Conservation (phyloP, 2,888 invertebrate genomes). For the Tinea semifulvella region DNA sequence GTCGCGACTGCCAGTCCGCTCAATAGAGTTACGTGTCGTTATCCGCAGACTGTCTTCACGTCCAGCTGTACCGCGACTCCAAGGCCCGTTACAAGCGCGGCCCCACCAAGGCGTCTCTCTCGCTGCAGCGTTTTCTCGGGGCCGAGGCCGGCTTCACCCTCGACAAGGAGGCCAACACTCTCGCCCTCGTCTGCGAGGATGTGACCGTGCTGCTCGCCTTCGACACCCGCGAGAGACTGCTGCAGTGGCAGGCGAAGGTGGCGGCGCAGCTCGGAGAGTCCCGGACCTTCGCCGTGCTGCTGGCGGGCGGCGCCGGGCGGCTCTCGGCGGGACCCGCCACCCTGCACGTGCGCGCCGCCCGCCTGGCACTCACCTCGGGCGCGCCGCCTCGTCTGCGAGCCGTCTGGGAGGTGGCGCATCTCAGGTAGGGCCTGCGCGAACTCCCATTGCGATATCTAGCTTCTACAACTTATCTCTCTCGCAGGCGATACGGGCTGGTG, state of each 20-base stretch:
- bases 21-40: conserved; percentile 14
- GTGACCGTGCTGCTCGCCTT: conserved; percentile 87
- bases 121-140: conserved; percentile 87
- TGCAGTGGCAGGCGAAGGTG: conserved; percentile 77
- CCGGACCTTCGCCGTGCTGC: conserved; percentile 36
- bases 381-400: conserved; percentile 82
- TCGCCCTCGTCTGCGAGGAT: conserved; percentile 90
- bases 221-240: conserved; percentile 84
- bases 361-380: conserved; percentile 74
- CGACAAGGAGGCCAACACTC: conserved; percentile 91
- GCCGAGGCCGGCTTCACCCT: conserved; percentile 88
- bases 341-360: conserved; percentile 86
- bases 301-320: conserved; percentile 69
- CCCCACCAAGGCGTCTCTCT: conserved; percentile 83
- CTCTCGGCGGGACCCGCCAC: conserved; percentile 79
- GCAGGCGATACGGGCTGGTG: conserved; percentile 83
- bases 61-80: conserved; percentile 88
- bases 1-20: no score
- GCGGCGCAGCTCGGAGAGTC: conserved; percentile 28
- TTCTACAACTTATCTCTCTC: background rate
- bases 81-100: conserved; percentile 88
- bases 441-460: background rate
- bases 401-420: conserved; percentile 75
- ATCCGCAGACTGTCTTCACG: conserved; percentile 86
- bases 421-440: conserved; percentile 53